Conservation (phyloP, 2,113 vertebrate species). For the Emberiza fucata region DNA sequence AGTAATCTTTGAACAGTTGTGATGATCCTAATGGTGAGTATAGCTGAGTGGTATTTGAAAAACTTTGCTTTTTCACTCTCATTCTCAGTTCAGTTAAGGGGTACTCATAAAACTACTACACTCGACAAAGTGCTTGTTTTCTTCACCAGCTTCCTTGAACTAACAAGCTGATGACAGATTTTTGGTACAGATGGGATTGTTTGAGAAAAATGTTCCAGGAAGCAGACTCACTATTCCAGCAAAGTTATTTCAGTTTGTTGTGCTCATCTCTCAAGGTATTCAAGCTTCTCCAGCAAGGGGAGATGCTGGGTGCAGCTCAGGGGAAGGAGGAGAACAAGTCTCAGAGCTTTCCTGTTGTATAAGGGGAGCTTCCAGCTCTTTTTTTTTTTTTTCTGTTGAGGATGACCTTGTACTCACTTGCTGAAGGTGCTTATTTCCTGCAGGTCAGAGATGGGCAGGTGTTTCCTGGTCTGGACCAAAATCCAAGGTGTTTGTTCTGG, state of each 20-base stretch:
- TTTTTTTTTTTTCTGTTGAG: neutral
- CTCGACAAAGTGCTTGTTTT: slow-evolving; percentile 10
- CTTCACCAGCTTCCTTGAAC: neutral
- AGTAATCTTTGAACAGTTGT: neutral
- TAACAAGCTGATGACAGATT: neutral
- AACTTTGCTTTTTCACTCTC: slow-evolving; percentile 5
- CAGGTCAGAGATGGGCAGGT: neutral
- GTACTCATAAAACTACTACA: neutral
- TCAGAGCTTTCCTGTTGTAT: neutral
- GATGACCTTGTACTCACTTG: neutral
- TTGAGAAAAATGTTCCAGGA: neutral
- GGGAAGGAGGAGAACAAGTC: neutral
- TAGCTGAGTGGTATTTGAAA: neutral
- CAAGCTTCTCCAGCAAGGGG: neutral
- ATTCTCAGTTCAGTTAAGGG: neutral
- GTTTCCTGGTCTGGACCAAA: neutral
- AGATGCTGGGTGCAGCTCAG: neutral
- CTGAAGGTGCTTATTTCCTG: neutral
- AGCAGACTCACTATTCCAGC: neutral
- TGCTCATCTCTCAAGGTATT: neutral
- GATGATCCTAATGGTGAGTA: neutral
- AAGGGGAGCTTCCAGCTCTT: neutral
- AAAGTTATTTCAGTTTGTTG: neutral
- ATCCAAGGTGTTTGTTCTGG: neutral
- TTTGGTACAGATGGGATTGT: neutral